A percentile compares a stretch with the other conserved stretches of the same genome.
phyloP scores from a whole-genome alignment of 2,797 vertebrate species.

The Ctenochaetus hawaiiensis region DNA sequence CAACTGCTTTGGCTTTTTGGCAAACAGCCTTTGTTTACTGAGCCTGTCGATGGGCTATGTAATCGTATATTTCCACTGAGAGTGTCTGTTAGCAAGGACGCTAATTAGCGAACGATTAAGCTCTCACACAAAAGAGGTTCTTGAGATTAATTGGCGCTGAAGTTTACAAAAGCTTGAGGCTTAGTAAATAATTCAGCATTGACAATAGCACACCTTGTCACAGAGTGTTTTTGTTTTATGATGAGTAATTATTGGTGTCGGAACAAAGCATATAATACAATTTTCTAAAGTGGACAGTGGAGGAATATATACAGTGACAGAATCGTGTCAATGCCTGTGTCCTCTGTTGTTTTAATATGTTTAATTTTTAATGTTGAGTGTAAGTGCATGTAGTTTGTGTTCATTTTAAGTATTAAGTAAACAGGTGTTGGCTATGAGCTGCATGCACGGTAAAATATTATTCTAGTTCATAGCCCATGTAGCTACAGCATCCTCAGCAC shows the following conservation, averaged over 20 bases:
- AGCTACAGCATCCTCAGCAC: conserved; percentile 11
- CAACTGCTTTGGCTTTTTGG: conserved; percentile 71
- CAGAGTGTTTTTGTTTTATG: conserved; percentile 41
- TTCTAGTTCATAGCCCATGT: neutral
- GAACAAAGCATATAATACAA: neutral
- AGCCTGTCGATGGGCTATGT: conserved; percentile 74
- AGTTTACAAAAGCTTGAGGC: conserved; percentile 75
- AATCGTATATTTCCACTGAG: conserved; percentile 81
- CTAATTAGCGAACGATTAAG: conserved; percentile 80
- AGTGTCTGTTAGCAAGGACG: conserved; percentile 74
- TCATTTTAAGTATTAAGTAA: neutral
- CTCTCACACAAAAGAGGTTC: conserved; percentile 77
- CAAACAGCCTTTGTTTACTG: conserved; percentile 75
- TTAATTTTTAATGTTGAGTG: neutral
- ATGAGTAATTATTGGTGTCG: conserved; percentile 39
- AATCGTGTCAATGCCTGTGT: neutral
- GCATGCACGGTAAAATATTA: conserved; percentile 9
- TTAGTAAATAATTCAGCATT: conserved; percentile 72
- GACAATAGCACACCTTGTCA: conserved; percentile 73
- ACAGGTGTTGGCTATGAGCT: conserved; percentile 1
- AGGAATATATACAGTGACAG: neutral
- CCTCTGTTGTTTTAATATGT: neutral
- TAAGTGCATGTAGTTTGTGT: neutral
- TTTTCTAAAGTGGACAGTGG: conserved; percentile 10
- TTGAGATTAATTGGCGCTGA: conserved; percentile 78